A percentile compares a stretch with the other conserved stretches of the same genome.
Evolutionary conservation across 2,113 vertebrate species (phyloP).

Genomic region (Boulengeromyrus knoepffleri): DNA sequence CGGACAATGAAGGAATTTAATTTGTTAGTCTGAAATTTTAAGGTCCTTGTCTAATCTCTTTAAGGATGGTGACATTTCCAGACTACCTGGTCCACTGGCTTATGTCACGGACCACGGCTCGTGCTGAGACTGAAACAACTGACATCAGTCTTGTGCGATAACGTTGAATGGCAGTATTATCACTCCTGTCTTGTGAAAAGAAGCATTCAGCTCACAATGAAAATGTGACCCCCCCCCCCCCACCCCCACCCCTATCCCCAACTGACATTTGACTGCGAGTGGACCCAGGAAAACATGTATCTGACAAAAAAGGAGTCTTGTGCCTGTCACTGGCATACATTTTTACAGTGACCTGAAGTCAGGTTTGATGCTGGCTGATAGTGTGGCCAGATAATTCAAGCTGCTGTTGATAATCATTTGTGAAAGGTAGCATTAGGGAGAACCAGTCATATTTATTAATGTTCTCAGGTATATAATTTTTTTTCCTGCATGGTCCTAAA

Average conservation of each 20-base stretch:
- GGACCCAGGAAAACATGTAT: background rate
- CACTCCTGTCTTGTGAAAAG: background rate
- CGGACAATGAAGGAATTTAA: background rate
- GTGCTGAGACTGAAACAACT: background rate
- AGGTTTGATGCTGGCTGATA: background rate
- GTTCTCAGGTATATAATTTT: background rate
- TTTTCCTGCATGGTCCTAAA: background rate
- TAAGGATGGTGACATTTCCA: too few species aligned
- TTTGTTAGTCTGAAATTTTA: background rate
- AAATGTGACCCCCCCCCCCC: background rate
- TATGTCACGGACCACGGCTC: background rate
- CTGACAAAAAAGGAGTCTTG: background rate
- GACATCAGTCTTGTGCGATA: background rate
- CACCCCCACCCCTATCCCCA: background rate
- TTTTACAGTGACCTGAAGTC: background rate
- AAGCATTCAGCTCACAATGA: background rate
- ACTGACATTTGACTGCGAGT: background rate
- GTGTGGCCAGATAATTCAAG: background rate
- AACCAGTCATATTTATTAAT: constrained; percentile 18
- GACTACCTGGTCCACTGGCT: background rate
- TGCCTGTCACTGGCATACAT: background rate
- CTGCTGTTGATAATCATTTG: background rate
- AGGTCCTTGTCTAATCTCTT: background rate
- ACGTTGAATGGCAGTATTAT: background rate
- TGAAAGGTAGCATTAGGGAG: background rate